Evolutionary conservation across 1,140 invertebrate genomes (phyloP).

Genomic region (Drosophila arizonae): DNA sequence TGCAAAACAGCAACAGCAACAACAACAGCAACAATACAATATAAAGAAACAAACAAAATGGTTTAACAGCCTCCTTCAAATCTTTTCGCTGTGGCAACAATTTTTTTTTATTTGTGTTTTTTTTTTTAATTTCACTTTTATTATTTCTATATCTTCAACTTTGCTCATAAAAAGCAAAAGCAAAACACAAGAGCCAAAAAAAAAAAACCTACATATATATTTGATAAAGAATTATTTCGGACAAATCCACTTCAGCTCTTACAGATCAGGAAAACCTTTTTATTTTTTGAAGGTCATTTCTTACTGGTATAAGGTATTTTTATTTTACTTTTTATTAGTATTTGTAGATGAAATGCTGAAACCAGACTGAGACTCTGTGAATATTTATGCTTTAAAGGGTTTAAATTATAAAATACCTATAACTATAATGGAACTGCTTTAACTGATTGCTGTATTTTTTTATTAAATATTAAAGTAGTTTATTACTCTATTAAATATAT

Average conservation of each 20-base stretch:
- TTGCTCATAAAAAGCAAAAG: neutral
- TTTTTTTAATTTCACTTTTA: conserved; percentile 76
- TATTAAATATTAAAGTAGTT: too few species aligned
- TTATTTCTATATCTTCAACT: conserved; percentile 61
- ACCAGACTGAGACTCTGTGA: too few species aligned
- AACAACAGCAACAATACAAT: neutral
- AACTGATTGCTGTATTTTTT: too few species aligned
- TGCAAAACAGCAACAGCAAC: conserved; percentile 6
- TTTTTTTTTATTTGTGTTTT: conserved; percentile 55
- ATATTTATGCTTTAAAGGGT: too few species aligned
- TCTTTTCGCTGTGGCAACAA: conserved; percentile 13
- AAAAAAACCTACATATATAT: neutral
- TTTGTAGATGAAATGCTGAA: too few species aligned
- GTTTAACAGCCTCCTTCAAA: conserved; percentile 40
- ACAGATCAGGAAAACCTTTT: neutral
- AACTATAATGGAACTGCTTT: too few species aligned
- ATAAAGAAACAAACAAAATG: conserved; percentile 29
- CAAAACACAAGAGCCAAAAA: neutral
- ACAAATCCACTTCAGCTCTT: neutral
- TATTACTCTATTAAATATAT: too few species aligned
- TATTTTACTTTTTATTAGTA: too few species aligned
- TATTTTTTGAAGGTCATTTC: neutral
- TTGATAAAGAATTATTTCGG: neutral
- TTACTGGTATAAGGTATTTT: too few species aligned
- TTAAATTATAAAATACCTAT: too few species aligned